A percentile compares a stretch with the other conserved stretches of the same genome.
Conservation (phyloP, 2,888 invertebrate species). For the Erpobdella octoculata region DNA sequence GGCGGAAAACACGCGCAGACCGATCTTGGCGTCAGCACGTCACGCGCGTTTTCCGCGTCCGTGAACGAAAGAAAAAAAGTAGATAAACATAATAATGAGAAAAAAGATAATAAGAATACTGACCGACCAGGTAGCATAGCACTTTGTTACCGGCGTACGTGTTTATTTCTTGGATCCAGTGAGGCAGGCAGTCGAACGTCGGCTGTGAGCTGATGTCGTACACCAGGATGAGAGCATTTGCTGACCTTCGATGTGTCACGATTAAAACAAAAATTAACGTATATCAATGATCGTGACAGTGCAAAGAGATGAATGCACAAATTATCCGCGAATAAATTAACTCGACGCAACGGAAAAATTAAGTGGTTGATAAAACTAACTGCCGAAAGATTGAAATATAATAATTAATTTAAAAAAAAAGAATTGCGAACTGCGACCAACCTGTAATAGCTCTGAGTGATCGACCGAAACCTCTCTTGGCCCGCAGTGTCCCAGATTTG, state of each 20-base stretch:
- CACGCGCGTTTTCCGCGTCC: too few species aligned
- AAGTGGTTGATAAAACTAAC: too few species aligned
- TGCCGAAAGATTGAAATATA: too few species aligned
- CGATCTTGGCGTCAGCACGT: too few species aligned
- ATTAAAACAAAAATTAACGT: background rate
- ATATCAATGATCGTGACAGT: background rate
- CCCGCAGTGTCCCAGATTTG: constrained; percentile 99
- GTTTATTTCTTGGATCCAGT: constrained; percentile 93
- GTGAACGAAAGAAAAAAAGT: background rate
- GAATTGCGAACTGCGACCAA: too few species aligned
- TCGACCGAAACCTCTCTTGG: constrained; percentile 86
- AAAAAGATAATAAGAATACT: constrained; percentile 47
- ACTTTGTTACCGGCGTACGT: constrained; percentile 93
- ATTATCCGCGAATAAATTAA: too few species aligned
- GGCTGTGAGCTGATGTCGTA: constrained; percentile 97
- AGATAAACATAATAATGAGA: background rate
- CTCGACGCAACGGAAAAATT: too few species aligned
- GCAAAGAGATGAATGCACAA: too few species aligned
- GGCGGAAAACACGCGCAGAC: too few species aligned
- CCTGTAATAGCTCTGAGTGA: constrained; percentile 87
- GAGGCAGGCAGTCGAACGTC: constrained; percentile 90
- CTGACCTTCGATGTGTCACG: too few species aligned
- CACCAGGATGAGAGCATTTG: constrained; percentile 88
- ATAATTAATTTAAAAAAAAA: too few species aligned
- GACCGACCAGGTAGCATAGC: constrained; percentile 83